Evolutionary conservation across 2,888 invertebrate genomes (phyloP), one percentile per base, ranked within the genome.

Genomic region (Hermaeophaga mercurialis): DNA sequence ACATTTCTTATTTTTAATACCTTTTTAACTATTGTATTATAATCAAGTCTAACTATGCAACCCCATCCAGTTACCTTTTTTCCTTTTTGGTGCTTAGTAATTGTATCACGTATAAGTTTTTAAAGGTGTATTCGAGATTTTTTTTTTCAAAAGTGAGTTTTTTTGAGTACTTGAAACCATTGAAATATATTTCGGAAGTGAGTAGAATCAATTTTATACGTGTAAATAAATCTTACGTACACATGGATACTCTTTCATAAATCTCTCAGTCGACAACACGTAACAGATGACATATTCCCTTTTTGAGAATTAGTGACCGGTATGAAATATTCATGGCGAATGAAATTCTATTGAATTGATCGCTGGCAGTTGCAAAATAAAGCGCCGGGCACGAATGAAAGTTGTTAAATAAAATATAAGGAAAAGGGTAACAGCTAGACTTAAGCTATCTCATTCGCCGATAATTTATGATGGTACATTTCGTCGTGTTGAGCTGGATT

Each of bases 361-460:
- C 17, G 50, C 41, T 41, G 50, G 48, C 49, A 36, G 45, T 62
- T 57, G 54, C 63, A 54, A 56, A 63, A 58, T 58, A 36, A 56
- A 58, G 54, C 50, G 50, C 46, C 44, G 50, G 54, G 55, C 63
- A 58, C 56, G 62, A 63, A 62, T 59, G 66, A 63, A 66, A 66
- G 66, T 61, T 63, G 59, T 61, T 63, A 63, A 61, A 63, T 63
- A 63, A 59, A 63, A 63, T 61, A 63, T 61, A 63, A 63, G 63
- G 63, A 63, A 63, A 61, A 63, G 59, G 61, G 63, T 63, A 63
- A 63, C 55, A 61, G 61, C 47, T 59, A 60, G 39, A 39, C 31
- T 31, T n/a, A 11, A 31, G 31, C 31, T 43, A 43, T 43, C 43
- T 52, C 54, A 38, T 26, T 17, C 54, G 52, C 54, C 59, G 58